phyloP scores from a whole-genome alignment of 2,113 vertebrate genomes.

The Xenopus laevis region DNA sequence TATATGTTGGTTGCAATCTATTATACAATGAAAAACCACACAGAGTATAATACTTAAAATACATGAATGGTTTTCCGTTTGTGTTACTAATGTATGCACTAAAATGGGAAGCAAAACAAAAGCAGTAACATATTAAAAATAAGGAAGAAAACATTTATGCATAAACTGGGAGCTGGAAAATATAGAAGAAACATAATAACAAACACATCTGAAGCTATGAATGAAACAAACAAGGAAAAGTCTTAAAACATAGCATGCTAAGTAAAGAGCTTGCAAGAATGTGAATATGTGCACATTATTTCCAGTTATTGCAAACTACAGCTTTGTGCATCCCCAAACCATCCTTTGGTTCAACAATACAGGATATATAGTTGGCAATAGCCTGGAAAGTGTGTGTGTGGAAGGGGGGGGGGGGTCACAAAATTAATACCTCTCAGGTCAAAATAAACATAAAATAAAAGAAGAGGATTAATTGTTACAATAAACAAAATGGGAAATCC shows the following conservation, averaged over 20 bases:
- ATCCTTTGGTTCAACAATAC: neutral
- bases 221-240: conserved; percentile 80
- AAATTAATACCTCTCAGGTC: neutral
- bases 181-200: conserved; percentile 27
- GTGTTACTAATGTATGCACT: conserved; percentile 2
- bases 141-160: conserved; percentile 66
- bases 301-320: neutral
- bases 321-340: neutral
- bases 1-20: conserved; percentile 11
- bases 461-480: neutral
- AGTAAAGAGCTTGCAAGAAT: conserved; percentile 82
- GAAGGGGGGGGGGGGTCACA: neutral
- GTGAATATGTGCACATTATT: neutral
- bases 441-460: neutral
- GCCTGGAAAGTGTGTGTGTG: neutral
- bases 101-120: conserved; percentile 61
- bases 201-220: conserved; percentile 76
- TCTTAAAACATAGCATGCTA: conserved; percentile 92
- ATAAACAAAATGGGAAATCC: conserved; percentile 77
- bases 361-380: neutral
- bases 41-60: neutral
- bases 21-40: conserved; percentile 27
- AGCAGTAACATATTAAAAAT: conserved; percentile 60
- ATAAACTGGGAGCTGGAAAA: conserved; percentile 61
- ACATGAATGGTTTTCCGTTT: conserved; percentile 28